phyloP scores from a whole-genome alignment of 2,888 invertebrate genomes.

The Seira ritae region DNA sequence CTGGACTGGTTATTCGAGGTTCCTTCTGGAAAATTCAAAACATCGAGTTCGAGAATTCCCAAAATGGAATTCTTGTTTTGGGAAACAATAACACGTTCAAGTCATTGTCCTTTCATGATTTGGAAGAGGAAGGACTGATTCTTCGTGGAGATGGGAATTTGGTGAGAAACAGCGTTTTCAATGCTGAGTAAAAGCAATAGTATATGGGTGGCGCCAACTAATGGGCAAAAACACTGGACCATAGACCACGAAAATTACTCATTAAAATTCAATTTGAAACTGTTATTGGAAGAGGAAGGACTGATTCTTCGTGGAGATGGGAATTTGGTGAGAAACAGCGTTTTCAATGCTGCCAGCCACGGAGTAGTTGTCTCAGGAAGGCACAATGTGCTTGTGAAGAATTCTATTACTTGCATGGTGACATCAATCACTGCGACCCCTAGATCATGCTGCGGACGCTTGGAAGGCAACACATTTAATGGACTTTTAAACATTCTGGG shows the following conservation, averaged over 20 bases:
- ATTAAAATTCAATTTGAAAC: too few species aligned
- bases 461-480: slow-evolving; percentile 44
- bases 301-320: slow-evolving; percentile 31
- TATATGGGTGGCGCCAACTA: too few species aligned
- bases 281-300: slow-evolving; percentile 35
- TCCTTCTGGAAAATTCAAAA: slow-evolving; percentile 34
- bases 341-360: slow-evolving; percentile 27
- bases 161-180: slow-evolving; percentile 28
- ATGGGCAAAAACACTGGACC: too few species aligned
- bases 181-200: too few species aligned
- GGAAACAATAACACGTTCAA: slow-evolving; percentile 49
- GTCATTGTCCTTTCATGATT: slow-evolving; percentile 22
- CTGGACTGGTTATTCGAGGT: slow-evolving; percentile 28
- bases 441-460: slow-evolving; percentile 50
- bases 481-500: slow-evolving; percentile 34
- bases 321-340: slow-evolving; percentile 26
- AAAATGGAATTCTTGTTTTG: slow-evolving; percentile 25
- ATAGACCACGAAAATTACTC: too few species aligned
- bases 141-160: slow-evolving; percentile 36
- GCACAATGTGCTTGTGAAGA: slow-evolving; percentile 24
- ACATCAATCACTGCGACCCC: slow-evolving; percentile 21
- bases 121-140: slow-evolving; percentile 38
- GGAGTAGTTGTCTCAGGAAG: slow-evolving; percentile 33
- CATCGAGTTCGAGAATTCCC: slow-evolving; percentile 33
- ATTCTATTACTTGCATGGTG: slow-evolving; percentile 33